Evolutionary conservation across 2,797 vertebrate genomes (phyloP).

Genomic region (Gallinago solitaria): DNA sequence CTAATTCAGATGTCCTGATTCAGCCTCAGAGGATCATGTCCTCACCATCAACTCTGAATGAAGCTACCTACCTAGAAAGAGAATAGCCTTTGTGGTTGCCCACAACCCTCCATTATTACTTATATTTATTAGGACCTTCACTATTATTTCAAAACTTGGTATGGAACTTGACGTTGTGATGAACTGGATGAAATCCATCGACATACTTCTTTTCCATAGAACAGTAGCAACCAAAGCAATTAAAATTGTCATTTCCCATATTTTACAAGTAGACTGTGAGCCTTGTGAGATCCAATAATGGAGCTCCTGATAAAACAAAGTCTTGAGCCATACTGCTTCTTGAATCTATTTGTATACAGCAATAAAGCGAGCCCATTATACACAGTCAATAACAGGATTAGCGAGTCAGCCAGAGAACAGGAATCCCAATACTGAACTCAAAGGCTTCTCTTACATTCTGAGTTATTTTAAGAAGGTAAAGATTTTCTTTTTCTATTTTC

Average conservation of each 20-base stretch:
- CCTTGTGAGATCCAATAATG: not conserved
- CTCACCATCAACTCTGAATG: not conserved
- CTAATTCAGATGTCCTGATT: not conserved
- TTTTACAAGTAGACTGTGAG: not conserved
- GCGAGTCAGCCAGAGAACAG: not conserved
- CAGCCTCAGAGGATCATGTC: not conserved
- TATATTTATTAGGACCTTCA: not conserved
- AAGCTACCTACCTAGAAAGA: not conserved
- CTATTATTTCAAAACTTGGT: not conserved
- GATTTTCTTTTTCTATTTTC: not conserved
- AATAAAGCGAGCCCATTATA: not conserved
- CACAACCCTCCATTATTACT: not conserved
- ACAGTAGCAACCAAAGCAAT: not conserved
- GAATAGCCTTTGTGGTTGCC: not conserved
- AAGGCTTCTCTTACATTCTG: not conserved
- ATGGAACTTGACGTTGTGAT: not conserved
- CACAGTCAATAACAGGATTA: not conserved
- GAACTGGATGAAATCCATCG: not conserved
- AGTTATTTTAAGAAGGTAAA: slow-evolving; percentile 28
- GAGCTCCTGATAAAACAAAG: not conserved
- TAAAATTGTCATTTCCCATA: not conserved
- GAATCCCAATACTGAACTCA: not conserved
- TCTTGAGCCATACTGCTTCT: not conserved
- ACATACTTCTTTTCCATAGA: not conserved
- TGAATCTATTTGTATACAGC: not conserved